Evolutionary conservation across 2,888 invertebrate genomes (phyloP).

Genomic region (Trypoxylon attenuatum): DNA sequence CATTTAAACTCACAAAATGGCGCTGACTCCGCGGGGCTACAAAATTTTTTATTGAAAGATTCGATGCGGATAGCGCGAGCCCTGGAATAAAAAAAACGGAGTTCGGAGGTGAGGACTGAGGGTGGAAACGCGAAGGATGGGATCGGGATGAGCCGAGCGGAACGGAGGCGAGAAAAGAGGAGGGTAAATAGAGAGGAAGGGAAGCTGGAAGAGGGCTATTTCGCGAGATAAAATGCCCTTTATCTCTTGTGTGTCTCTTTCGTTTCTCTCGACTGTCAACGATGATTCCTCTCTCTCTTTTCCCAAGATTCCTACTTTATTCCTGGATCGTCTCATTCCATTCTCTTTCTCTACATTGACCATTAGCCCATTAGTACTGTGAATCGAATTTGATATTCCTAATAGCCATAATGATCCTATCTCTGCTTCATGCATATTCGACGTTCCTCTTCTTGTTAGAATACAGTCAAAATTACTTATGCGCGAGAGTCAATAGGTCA

Average conservation of each 20-base stretch:
- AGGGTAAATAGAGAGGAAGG: conserved; percentile 11
- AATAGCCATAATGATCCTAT: too few species aligned
- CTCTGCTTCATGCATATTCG: too few species aligned
- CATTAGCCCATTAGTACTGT: conserved; percentile 21
- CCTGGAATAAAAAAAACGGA: conserved; percentile 32
- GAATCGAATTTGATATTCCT: too few species aligned
- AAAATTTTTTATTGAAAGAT: conserved; percentile 75
- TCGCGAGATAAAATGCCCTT: conserved; percentile 68
- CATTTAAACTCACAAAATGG: conserved; percentile 75
- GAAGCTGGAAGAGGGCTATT: conserved; percentile 51
- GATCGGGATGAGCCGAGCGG: conserved; percentile 26
- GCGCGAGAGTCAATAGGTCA: neutral
- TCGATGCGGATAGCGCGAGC: conserved; percentile 68
- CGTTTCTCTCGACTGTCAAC: conserved; percentile 33
- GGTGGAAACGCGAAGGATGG: conserved; percentile 21
- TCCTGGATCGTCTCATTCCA: conserved; percentile 47
- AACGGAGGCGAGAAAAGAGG: neutral
- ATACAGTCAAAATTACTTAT: neutral
- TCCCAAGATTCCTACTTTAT: conserved; percentile 50
- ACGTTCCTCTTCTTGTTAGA: too few species aligned
- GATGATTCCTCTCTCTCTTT: conserved; percentile 21
- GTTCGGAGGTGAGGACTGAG: neutral
- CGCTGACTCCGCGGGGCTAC: conserved; percentile 73
- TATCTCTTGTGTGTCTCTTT: conserved; percentile 61
- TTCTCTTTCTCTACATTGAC: conserved; percentile 26